Base-by-base conservation (phyloP, 2,113 vertebrate genomes). In the Scartelaos histophorus region DNA sequence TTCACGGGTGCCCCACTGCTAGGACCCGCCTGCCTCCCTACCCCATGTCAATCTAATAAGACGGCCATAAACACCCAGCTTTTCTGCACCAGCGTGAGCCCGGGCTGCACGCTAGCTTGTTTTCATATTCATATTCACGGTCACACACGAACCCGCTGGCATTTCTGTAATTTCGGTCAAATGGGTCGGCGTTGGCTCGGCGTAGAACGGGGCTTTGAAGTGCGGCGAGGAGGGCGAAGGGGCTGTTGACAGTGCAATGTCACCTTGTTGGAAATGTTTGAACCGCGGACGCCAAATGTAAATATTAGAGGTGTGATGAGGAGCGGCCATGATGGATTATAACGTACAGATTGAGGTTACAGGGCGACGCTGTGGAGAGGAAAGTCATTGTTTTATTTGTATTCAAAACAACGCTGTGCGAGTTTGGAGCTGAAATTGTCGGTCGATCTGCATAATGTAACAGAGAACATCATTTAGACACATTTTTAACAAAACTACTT, bases 41-140 rank as follows among this genome's bases (percentile, higher is more conserved):
- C 73, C 70, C 65, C 68, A 72, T 45, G 71, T 83, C 82, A 73
- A 57, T 84, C 73, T 86, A 84, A 84, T 84, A 80, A 78, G 74
- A 64, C 66, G 13, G 2, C 29, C 83, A 79, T 87, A 82, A 89
- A 81, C 80, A 81, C 64, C 67, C 49, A 22, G 74, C 73, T 79
- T 72, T 83, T 80, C 78, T 83, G 80, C 83, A 73, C 54, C 77
- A 57, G 73, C 67, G 25, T 85, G 82, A 70, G 69, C 53, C 34
- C 67, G 13, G 70, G 61, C 81, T 56, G 34, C 78, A 71, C 80
- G 72, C 80, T 56, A 78, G 82, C 70, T 67, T 70, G 75, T 69
- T 60, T 21, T 5, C 2, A 16, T 65, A 78, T 89, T 83, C 64
- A 74, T 71, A 87, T 90, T 88, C 86, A 80, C 65, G 56, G 74